These are phyloP conservation scores for Crotalus horridus DNA, from an alignment of 2,113 vertebrate species.

Conservation along the genomic window DNA sequence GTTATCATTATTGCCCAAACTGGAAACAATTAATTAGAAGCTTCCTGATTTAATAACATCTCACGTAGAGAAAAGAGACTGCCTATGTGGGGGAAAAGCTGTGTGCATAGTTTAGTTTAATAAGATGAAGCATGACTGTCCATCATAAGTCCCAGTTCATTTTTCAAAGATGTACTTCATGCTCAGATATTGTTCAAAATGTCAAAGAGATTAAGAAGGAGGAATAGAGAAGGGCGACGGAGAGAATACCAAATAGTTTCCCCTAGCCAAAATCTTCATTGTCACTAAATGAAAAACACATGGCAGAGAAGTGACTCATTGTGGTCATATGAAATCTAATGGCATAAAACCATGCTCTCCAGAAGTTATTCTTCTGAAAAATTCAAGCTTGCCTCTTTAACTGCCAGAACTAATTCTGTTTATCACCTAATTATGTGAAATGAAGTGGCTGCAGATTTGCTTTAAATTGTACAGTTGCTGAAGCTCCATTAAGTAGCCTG, in stretches of 20 bases:
- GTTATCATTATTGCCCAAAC: background rate
- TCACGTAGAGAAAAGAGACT: background rate
- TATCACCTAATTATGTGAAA: slow-evolving; percentile 65
- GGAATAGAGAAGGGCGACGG: background rate
- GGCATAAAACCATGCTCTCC: slow-evolving; percentile 58
- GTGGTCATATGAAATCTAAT: slow-evolving; percentile 56
- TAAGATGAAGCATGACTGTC: background rate
- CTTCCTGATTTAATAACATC: background rate
- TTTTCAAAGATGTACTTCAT: background rate
- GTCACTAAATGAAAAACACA: slow-evolving; percentile 63
- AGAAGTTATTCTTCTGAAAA: slow-evolving; percentile 40
- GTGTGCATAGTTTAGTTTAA: background rate
- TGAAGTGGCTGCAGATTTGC: slow-evolving; percentile 39
- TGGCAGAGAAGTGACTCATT: slow-evolving; percentile 53
- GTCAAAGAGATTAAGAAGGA: background rate
- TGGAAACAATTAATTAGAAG: background rate
- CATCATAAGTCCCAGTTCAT: background rate
- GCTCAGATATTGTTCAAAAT: background rate
- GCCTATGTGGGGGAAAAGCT: background rate
- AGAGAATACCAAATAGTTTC: slow-evolving; percentile 11
- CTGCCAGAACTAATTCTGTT: slow-evolving; percentile 65
- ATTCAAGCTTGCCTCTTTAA: slow-evolving; percentile 55
- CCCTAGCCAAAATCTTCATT: slow-evolving; percentile 58
- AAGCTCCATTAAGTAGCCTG: background rate
- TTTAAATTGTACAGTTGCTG: slow-evolving; percentile 1